Percentiles rank a stretch among this genome's conserved stretches.
phyloP scores from a whole-genome alignment of 2,888 invertebrate genomes.

The Lepidonotus clava region DNA sequence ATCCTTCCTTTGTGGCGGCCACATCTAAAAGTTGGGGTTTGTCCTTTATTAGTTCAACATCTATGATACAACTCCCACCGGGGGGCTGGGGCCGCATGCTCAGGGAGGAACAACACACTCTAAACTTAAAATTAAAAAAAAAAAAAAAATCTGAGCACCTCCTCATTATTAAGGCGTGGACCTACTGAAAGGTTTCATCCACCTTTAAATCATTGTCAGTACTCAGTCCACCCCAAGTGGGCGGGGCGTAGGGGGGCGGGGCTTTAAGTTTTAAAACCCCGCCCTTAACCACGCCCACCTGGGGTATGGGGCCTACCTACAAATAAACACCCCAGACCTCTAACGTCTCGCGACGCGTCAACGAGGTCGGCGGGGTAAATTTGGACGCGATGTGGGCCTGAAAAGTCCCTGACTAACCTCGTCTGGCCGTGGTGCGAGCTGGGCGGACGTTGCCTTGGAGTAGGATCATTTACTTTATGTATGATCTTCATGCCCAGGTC shows the following conservation, averaged over 20 bases:
- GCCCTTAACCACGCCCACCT: not conserved
- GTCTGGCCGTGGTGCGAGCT: no score
- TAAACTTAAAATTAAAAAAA: not conserved
- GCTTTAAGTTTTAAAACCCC: not conserved
- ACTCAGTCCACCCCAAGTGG: constrained; percentile 9
- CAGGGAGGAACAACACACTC: not conserved
- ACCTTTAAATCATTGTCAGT: constrained; percentile 13
- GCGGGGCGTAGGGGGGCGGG: not conserved
- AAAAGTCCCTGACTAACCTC: constrained; percentile 5
- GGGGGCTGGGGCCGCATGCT: not conserved
- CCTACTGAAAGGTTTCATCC: not conserved
- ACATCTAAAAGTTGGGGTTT: constrained; percentile 49
- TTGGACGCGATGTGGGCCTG: not conserved
- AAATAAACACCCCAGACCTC: constrained; percentile 8
- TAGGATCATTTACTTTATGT: no score
- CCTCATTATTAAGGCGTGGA: constrained; percentile 38
- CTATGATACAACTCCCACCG: constrained; percentile 24
- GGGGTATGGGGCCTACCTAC: constrained; percentile 31
- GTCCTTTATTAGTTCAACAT: constrained; percentile 38
- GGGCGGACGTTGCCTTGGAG: no score
- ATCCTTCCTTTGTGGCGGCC: constrained; percentile 32
- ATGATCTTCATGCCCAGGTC: no score
- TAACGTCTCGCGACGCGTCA: not conserved
- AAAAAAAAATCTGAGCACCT: constrained; percentile 31
- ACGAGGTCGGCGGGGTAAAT: not conserved